Evolutionary conservation across 2,888 invertebrate genomes (phyloP).

Genomic region (Acanthosepion pharaonis): DNA sequence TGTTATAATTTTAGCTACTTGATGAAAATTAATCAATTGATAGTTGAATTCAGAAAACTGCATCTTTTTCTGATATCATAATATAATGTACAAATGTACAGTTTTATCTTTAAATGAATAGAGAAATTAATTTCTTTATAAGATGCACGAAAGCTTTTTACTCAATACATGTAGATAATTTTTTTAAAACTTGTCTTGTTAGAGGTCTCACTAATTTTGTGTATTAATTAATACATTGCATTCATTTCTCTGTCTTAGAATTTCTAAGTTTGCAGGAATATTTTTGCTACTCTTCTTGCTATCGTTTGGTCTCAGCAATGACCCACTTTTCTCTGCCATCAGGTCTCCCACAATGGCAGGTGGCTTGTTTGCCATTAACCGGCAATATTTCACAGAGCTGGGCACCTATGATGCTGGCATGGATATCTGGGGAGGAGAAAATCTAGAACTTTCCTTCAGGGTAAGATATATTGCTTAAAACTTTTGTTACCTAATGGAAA

Average conservation of each 20-base stretch:
- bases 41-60: background rate
- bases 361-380: constrained; percentile 93
- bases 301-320: background rate
- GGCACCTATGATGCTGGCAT: constrained; percentile 95
- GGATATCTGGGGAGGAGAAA: constrained; percentile 99
- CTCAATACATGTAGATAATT: background rate
- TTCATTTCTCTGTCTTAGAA: background rate
- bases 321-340: background rate
- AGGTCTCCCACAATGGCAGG: constrained; percentile 77
- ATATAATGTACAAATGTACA: background rate
- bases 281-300: background rate
- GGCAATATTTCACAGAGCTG: constrained; percentile 87
- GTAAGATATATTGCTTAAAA: constrained; percentile 77
- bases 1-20: background rate
- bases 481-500: too few species aligned
- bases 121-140: background rate
- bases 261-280: background rate
- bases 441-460: constrained; percentile 96
- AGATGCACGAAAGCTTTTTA: background rate
- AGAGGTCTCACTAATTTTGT: background rate
- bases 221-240: background rate
- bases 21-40: background rate
- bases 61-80: background rate
- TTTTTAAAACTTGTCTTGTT: background rate
- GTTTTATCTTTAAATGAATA: background rate